Evolutionary conservation across 2,113 vertebrate genomes (phyloP).

Genomic region (Pagrus major): DNA sequence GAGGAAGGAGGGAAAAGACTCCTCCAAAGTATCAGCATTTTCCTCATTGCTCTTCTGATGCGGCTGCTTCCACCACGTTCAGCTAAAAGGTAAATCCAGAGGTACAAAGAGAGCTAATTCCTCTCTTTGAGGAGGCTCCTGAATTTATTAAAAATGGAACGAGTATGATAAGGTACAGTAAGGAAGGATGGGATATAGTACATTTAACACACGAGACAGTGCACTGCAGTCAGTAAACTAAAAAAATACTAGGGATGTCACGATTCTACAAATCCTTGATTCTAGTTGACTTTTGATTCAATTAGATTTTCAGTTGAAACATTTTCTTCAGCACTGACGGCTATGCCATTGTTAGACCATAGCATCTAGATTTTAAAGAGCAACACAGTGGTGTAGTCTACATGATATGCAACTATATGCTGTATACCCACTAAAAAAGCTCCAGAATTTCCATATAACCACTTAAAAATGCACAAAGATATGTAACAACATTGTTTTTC

Average conservation of each 20-base stretch:
- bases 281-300: too few relatives aligned
- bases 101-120: neutral
- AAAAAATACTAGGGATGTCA: neutral
- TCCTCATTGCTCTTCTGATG: neutral
- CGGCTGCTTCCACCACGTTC: neutral
- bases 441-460: too few relatives aligned
- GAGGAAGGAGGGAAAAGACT: neutral
- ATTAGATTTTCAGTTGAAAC: too few relatives aligned
- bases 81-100: constrained; percentile 1
- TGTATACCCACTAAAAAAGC: too few relatives aligned
- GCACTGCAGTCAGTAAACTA: neutral
- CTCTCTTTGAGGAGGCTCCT: neutral
- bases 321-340: too few relatives aligned
- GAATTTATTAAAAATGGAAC: neutral
- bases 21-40: constrained; percentile 6
- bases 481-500: too few relatives aligned
- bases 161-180: neutral
- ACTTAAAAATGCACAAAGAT: too few relatives aligned
- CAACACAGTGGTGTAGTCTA: too few relatives aligned
- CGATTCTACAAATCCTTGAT: too few relatives aligned
- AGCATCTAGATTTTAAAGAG: too few relatives aligned
- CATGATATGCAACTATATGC: too few relatives aligned
- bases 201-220: neutral
- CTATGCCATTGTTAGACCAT: too few relatives aligned
- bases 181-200: neutral